Evolutionary conservation across 2,888 invertebrate genomes (phyloP), one percentile per base, ranked within the genome.

Genomic region (Atethmia centrago): DNA sequence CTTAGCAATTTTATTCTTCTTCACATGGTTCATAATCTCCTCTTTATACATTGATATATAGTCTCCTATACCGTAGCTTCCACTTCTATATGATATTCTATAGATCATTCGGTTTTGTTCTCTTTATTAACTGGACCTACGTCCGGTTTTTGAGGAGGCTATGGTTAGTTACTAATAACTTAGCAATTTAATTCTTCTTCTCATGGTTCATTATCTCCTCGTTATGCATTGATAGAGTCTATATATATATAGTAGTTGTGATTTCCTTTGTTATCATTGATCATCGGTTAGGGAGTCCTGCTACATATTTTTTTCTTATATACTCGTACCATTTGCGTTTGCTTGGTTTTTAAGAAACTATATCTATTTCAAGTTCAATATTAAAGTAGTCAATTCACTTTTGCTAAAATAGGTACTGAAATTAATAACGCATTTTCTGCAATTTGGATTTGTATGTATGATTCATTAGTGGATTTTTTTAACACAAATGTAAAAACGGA

Each of bases 1-100:
- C 10, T 16, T 21, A 16, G 10, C 8, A 31, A 28, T 55, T 36
- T 28, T 9, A 45, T 36, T 47, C 0, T 55, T 55, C 45, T 47
- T 31, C 16, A 16, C 14, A 16, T 36, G 40, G 12, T 16, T 56
- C 42, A 25, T 76, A 49, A 36, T 58, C 19, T 21, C 1, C 31
- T 49, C 25, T 1, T 14, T 8, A 16, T 8, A 53, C 16, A 28
- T 14, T 42, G 12, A 2, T 42, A 12, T 42, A 42, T 12, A 2
- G 7, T 28, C 36, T n/a, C n/a, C n/a, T 64, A 25, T 9, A 12
- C 8, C 21, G 5, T 45, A 28, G 10, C n/a, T n/a, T n/a, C n/a
- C n/a, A n/a, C 14, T 65, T 71, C 53, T 75, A 51, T 53, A 42
- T 28, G 40, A 19, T 47, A 65, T 53, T 61, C 36, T 28, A 25